Conservation (phyloP, 2,797 vertebrate genomes). For the Phaenicophaeus curvirostris region DNA sequence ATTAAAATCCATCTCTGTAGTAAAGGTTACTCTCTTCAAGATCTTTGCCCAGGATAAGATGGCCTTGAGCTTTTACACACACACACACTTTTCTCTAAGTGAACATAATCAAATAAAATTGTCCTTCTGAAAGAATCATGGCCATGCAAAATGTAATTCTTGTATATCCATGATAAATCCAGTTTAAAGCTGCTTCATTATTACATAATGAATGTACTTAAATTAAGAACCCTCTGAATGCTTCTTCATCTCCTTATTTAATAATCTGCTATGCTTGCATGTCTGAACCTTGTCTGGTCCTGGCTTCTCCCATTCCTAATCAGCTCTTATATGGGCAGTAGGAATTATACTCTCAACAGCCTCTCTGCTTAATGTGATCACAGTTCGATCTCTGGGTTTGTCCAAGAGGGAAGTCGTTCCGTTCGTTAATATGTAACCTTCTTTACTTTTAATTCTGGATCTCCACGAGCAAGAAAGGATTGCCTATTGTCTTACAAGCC, state of each 20-base stretch:
- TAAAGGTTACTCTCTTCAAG: not conserved
- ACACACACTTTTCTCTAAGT: not conserved
- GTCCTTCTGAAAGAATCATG: not conserved
- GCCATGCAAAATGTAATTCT: not conserved
- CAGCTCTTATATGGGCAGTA: not conserved
- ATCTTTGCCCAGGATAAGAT: not conserved
- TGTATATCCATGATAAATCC: constrained; percentile 4
- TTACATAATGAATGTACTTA: constrained; percentile 42
- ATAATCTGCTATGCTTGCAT: constrained; percentile 51
- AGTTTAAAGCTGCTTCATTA: constrained; percentile 33
- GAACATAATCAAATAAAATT: not conserved
- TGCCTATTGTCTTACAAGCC: constrained; percentile 1
- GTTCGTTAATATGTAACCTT: not conserved
- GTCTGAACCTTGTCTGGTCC: constrained; percentile 54
- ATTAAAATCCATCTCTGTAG: not conserved
- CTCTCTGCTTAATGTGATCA: constrained; percentile 1
- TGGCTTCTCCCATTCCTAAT: constrained; percentile 34
- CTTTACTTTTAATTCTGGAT: constrained; percentile 25
- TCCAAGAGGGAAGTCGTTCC: not conserved
- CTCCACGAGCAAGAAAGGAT: constrained; percentile 23
- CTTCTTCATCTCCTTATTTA: constrained; percentile 56
- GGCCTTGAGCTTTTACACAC: not conserved
- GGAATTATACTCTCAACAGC: constrained; percentile 1
- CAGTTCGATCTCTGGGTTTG: not conserved
- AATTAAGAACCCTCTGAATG: constrained; percentile 42